A percentile compares a stretch with the other conserved stretches of the same genome.
These are phyloP conservation scores for Trachythela sp. DNA, from an alignment of 64 coral and sea anemone genomes.

Conservation along the genomic window DNA sequence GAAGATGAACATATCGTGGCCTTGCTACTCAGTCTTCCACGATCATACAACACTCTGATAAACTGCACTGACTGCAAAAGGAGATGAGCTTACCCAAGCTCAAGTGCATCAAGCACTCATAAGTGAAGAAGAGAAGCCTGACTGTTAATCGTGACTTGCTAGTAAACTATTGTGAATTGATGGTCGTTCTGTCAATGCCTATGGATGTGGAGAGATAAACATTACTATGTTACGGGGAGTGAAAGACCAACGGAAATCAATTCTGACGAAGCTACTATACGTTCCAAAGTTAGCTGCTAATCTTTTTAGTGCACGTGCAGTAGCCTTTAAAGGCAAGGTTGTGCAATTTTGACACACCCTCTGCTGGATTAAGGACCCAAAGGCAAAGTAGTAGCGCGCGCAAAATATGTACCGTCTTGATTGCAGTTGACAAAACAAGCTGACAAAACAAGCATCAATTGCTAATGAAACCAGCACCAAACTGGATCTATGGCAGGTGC, in stretches of 20 bases:
- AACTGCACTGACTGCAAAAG: slow-evolving; percentile 16
- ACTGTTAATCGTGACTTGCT: not conserved
- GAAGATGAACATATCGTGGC: not conserved
- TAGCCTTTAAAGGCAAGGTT: not conserved
- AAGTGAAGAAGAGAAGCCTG: slow-evolving; percentile 2
- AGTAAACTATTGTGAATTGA: not conserved
- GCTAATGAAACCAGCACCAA: not conserved
- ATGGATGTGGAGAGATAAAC: not conserved
- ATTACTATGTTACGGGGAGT: not conserved
- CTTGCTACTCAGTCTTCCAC: not conserved
- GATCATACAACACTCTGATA: not conserved
- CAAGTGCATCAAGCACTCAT: slow-evolving; percentile 1
- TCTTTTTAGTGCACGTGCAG: not conserved
- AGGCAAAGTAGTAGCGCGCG: not conserved
- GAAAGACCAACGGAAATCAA: slow-evolving; percentile 5
- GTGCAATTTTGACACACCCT: slow-evolving; percentile 11
- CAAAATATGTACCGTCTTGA: not conserved
- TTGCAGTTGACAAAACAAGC: not conserved
- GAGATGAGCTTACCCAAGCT: not conserved
- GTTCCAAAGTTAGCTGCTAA: slow-evolving; percentile 4
- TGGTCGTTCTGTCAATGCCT: not conserved
- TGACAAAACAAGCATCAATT: not conserved
- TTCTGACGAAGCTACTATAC: not conserved
- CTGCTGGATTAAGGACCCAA: slow-evolving; percentile 2
- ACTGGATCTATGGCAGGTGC: not conserved